These are phyloP conservation scores for Neomorphus geoffroyi DNA, from an alignment of 2,797 vertebrate species.

Conservation along the genomic window DNA sequence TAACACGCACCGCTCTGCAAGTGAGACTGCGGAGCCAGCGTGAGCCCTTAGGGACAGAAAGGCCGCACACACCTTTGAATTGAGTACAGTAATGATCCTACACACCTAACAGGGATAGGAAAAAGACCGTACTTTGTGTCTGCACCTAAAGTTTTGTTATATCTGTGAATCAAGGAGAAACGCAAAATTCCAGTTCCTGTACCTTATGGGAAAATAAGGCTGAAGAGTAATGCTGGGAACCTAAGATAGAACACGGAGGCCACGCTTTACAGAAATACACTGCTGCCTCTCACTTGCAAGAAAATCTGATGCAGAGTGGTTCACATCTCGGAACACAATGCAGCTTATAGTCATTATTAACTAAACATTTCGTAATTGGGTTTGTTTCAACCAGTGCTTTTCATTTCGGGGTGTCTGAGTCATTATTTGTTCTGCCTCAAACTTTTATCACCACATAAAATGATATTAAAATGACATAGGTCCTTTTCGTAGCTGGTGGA, in stretches of 20 bases:
- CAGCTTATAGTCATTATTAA: background rate
- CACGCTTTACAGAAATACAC: background rate
- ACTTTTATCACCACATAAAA: background rate
- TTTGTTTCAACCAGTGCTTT: background rate
- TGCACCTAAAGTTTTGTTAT: background rate
- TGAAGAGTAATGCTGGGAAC: background rate
- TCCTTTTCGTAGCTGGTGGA: background rate
- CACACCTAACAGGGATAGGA: fast-evolving
- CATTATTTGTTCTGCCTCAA: background rate
- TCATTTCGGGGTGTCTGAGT: background rate
- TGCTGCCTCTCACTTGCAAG: background rate
- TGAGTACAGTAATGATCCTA: fast-evolving
- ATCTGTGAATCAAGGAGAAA: background rate
- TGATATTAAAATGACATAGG: background rate
- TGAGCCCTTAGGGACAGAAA: background rate
- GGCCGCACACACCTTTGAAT: fast-evolving
- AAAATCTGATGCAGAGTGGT: background rate
- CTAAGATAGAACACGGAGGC: fast-evolving
- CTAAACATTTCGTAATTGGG: background rate
- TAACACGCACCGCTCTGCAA: background rate
- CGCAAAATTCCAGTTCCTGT: fast-evolving
- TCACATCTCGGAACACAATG: background rate
- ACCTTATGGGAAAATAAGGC: background rate
- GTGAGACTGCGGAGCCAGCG: background rate
- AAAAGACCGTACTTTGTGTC: fast-evolving